Percentiles rank a stretch among this genome's conserved stretches.
These are phyloP conservation scores for Salvator merianae DNA, from an alignment of 2,113 vertebrate species.

Conservation along the genomic window DNA sequence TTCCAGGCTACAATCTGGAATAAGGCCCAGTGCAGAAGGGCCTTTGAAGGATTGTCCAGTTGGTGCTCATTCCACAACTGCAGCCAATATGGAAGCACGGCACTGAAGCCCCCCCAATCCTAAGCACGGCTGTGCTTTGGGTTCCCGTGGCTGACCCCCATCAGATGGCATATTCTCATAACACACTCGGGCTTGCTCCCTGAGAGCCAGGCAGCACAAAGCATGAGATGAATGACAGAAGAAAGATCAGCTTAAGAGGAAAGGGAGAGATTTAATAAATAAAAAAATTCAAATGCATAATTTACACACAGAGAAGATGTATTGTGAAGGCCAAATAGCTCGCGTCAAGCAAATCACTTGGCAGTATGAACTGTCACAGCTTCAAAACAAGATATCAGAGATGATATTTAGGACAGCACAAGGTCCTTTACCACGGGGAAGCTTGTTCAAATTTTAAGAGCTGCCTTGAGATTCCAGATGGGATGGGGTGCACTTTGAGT, in stretches of 20 bases:
- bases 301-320: constrained; percentile 45
- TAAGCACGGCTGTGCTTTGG: not conserved
- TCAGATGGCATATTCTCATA: not conserved
- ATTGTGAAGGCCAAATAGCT: constrained; percentile 59
- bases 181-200: not conserved
- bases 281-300: constrained; percentile 35
- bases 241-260: constrained; percentile 43
- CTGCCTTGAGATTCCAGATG: no score
- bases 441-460: not conserved
- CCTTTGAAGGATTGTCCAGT: no score
- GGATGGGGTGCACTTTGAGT: constrained; percentile 39
- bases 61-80: not conserved
- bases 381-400: constrained; percentile 16
- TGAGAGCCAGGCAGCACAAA: no score
- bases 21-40: no score
- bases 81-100: not conserved
- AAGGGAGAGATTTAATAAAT: constrained; percentile 46
- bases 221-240: constrained; percentile 30
- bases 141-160: not conserved
- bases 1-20: no score
- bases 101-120: not conserved
- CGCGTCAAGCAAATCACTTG: constrained; percentile 49
- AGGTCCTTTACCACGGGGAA: not conserved
- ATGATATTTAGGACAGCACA: not conserved
- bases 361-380: not conserved